A percentile compares a stretch with the other conserved stretches of the same genome.
Evolutionary conservation across 2,113 vertebrate species (phyloP).

Genomic region (Passerina amoena): DNA sequence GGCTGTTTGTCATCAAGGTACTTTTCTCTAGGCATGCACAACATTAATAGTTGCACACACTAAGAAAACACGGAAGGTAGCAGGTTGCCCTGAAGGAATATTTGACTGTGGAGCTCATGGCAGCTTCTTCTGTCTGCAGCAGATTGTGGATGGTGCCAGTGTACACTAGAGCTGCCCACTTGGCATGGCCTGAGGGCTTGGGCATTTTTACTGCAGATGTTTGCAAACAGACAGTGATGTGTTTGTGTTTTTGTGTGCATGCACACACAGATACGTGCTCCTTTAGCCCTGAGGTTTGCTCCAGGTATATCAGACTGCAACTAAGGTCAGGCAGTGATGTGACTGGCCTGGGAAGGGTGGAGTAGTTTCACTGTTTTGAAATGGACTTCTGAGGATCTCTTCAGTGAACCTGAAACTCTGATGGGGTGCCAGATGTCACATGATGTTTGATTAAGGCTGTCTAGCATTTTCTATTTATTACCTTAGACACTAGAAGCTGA

Average conservation of each 20-base stretch:
- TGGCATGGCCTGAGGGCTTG: accelerated
- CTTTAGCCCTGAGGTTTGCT: neutral
- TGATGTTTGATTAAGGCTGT: neutral
- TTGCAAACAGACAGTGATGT: neutral
- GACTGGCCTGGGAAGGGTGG: neutral
- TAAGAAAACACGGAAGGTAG: neutral
- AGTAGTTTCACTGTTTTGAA: neutral
- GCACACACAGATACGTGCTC: accelerated
- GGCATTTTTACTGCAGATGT: neutral
- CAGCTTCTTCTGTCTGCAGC: neutral
- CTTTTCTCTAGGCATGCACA: neutral
- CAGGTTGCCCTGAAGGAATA: neutral
- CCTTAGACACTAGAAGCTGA: neutral
- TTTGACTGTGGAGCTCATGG: neutral
- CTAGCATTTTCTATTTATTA: neutral
- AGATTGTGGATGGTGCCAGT: neutral
- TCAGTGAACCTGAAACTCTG: neutral
- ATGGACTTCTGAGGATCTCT: neutral
- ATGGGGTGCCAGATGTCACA: neutral
- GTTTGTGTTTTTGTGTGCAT: too few species aligned
- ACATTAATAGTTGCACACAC: neutral
- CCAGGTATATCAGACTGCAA: neutral
- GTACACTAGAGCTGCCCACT: neutral
- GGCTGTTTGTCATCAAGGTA: neutral
- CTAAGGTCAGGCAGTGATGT: neutral